Evolutionary conservation across 2,797 vertebrate genomes (phyloP).

Genomic region (Toxotes lorentzi): DNA sequence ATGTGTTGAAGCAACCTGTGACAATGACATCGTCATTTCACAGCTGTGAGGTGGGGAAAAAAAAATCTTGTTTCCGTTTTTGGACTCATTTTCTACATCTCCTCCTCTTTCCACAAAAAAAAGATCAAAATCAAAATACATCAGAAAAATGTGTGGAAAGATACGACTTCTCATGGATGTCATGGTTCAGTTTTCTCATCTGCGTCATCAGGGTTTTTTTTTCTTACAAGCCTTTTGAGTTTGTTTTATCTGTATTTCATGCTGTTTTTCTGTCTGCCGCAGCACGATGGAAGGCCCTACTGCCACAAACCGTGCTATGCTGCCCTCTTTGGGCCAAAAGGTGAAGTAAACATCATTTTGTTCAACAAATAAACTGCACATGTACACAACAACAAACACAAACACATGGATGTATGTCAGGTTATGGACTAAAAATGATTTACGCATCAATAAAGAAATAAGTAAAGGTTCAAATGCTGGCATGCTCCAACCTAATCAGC

Average conservation of each 20-base stretch:
- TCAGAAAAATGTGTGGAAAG: conserved; percentile 13
- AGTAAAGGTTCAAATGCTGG: not conserved
- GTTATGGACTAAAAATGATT: not conserved
- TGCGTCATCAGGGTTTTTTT: conserved; percentile 14
- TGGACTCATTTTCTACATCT: conserved; percentile 16
- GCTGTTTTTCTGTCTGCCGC: conserved; percentile 48
- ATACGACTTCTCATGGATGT: not conserved
- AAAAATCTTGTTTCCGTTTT: conserved; percentile 35
- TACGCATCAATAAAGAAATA: not conserved
- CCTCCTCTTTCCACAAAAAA: not conserved
- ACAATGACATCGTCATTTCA: conserved; percentile 50
- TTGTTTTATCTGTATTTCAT: conserved; percentile 9
- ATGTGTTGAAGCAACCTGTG: conserved; percentile 37
- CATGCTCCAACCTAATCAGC: not conserved
- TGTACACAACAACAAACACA: not conserved
- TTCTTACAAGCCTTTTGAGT: not conserved
- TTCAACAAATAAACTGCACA: not conserved
- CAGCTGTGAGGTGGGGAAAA: conserved; percentile 40
- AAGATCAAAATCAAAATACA: conserved; percentile 10
- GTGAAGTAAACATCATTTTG: conserved; percentile 61
- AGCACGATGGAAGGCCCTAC: conserved; percentile 96
- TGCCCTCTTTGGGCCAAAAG: conserved; percentile 89
- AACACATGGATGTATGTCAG: not conserved
- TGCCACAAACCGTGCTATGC: conserved; percentile 90
- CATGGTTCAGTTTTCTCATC: conserved; percentile 1